phyloP scores from a whole-genome alignment of 2,888 invertebrate genomes.

The Phalangium opilio region DNA sequence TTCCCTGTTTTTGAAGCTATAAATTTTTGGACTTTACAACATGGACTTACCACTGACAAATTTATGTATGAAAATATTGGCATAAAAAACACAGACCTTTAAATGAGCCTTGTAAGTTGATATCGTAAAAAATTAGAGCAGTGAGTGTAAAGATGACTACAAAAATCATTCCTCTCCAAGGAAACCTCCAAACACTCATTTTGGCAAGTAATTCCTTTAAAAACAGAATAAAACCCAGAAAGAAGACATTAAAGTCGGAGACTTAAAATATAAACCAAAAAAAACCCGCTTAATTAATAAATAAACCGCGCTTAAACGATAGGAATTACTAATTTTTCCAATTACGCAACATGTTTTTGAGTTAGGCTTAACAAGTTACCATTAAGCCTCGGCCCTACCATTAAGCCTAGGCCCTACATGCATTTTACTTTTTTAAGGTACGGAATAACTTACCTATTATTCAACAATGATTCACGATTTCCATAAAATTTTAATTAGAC shows the following conservation, averaged over 20 bases:
- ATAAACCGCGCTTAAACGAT: no score
- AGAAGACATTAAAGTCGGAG: not conserved
- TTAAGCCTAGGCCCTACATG: no score
- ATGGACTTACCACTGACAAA: not conserved
- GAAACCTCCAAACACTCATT: conserved; percentile 25
- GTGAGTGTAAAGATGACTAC: conserved; percentile 23
- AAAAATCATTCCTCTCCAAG: conserved; percentile 26
- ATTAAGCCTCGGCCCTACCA: no score
- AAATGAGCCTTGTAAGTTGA: conserved; percentile 24
- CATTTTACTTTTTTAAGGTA: no score
- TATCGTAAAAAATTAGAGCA: conserved; percentile 27
- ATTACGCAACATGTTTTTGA: no score
- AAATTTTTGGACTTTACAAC: not conserved
- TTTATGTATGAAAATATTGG: not conserved
- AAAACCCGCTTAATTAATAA: no score
- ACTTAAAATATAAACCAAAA: not conserved
- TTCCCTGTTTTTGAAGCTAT: not conserved
- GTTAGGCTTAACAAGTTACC: no score
- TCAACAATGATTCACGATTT: no score
- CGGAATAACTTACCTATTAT: no score
- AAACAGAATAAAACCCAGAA: conserved; percentile 1
- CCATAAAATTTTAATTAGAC: no score
- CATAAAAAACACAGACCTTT: not conserved
- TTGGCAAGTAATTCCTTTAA: conserved; percentile 27
- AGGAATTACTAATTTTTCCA: no score